Conservation (phyloP, 2,113 vertebrate genomes). For the Lophotis ruficrista region DNA sequence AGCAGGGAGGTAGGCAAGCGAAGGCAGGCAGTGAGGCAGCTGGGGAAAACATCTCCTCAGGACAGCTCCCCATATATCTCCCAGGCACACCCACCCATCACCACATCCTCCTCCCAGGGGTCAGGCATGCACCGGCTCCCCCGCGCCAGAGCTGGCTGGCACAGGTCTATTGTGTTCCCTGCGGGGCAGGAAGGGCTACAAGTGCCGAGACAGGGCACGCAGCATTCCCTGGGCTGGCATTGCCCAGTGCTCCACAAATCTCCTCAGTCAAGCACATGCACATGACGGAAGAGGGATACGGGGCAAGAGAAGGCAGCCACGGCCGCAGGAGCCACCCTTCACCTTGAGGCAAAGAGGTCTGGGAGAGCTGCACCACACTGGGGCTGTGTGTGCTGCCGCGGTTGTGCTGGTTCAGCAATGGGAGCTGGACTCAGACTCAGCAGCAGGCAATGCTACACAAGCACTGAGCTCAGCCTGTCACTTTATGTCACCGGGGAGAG, state of each 20-base stretch:
- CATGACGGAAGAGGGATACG: background rate
- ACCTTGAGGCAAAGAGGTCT: rapidly evolving
- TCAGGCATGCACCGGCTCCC: rapidly evolving
- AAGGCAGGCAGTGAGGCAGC: background rate
- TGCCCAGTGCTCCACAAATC: background rate
- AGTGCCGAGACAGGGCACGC: rapidly evolving
- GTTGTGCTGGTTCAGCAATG: rapidly evolving
- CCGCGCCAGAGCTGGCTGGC: background rate
- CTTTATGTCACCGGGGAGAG: background rate
- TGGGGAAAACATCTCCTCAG: background rate
- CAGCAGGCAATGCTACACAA: background rate
- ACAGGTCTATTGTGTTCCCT: background rate
- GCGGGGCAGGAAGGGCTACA: background rate
- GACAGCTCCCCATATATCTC: rapidly evolving
- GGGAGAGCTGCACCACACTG: background rate
- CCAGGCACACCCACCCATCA: rapidly evolving
- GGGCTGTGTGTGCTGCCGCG: background rate
- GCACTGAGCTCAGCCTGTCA: background rate
- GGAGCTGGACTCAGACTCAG: background rate
- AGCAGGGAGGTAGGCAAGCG: background rate
- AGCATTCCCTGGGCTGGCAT: background rate
- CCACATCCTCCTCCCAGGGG: background rate
- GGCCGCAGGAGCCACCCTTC: background rate
- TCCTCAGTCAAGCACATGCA: background rate
- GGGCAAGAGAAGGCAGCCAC: background rate